Percentiles rank a stretch among this genome's conserved stretches.
These are phyloP conservation scores for Myotis brandtii DNA, from an alignment of 2,113 vertebrate species.

Conservation along the genomic window DNA sequence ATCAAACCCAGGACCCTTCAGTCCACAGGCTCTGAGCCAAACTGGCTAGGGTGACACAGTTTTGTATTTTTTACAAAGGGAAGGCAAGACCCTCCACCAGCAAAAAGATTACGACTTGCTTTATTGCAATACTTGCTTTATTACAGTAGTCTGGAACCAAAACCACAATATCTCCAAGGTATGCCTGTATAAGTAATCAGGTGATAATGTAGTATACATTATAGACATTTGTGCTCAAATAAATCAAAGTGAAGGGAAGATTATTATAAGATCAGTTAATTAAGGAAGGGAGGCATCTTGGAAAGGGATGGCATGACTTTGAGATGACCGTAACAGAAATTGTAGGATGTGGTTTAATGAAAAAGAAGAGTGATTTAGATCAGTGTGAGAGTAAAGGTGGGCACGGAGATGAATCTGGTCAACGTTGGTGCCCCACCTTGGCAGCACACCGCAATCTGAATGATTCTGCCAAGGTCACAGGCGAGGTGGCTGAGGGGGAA, in stretches of 20 bases:
- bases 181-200: not conserved
- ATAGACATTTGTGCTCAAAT: not conserved
- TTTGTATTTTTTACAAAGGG: not conserved
- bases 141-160: not conserved
- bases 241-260: constrained; percentile 34
- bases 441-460: not conserved
- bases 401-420: not conserved
- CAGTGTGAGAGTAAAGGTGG: not conserved
- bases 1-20: too few species aligned
- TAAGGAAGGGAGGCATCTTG: constrained; percentile 32
- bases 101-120: not conserved
- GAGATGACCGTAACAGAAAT: constrained; percentile 9
- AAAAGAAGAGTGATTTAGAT: not conserved
- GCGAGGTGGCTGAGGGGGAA: not conserved
- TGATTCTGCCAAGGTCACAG: constrained; percentile 31
- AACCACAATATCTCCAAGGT: not conserved
- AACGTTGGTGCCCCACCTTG: not conserved
- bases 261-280: not conserved
- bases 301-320: not conserved
- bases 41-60: too few species aligned
- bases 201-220: not conserved
- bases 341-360: not conserved
- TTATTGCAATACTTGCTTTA: not conserved
- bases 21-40: too few species aligned
- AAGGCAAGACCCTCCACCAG: not conserved